Evolutionary conservation across 1,140 invertebrate genomes (phyloP).

Genomic region (Calliphora vicina): DNA sequence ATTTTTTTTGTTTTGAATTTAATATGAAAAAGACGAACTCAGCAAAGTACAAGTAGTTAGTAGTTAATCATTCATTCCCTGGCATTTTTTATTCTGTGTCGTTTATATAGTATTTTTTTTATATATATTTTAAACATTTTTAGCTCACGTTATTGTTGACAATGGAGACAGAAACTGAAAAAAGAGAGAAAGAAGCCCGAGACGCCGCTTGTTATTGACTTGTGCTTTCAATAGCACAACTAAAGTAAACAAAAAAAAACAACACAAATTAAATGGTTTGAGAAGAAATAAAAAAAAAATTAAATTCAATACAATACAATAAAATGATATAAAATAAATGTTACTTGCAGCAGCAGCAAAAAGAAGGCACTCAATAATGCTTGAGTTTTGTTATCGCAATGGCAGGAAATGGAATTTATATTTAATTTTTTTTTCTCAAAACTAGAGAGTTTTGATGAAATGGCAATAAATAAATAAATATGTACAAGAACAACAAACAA

Average conservation of each 20-base stretch:
- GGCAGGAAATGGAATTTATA: slow-evolving; percentile 34
- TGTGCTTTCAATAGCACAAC: background rate
- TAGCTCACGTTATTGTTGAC: background rate
- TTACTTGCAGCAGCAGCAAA: slow-evolving; percentile 6
- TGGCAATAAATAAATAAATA: background rate
- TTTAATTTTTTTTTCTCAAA: background rate
- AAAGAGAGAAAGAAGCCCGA: background rate
- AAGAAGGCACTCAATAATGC: background rate
- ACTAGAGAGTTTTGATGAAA: background rate
- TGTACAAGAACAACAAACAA: background rate
- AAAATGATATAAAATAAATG: background rate
- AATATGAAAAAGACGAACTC: background rate
- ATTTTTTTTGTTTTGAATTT: background rate
- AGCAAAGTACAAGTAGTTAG: slow-evolving; percentile 14
- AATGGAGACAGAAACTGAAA: background rate
- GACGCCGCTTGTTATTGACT: background rate
- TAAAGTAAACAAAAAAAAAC: no score
- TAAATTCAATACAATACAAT: background rate
- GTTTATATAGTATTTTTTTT: background rate
- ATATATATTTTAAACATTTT: background rate
- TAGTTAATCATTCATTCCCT: slow-evolving; percentile 29
- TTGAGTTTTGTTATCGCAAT: slow-evolving; percentile 16
- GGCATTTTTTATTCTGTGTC: background rate
- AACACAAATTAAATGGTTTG: background rate
- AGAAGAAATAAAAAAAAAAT: background rate